phyloP scores from a whole-genome alignment of 2,888 invertebrate genomes.

The Pristionchus japonicus region DNA sequence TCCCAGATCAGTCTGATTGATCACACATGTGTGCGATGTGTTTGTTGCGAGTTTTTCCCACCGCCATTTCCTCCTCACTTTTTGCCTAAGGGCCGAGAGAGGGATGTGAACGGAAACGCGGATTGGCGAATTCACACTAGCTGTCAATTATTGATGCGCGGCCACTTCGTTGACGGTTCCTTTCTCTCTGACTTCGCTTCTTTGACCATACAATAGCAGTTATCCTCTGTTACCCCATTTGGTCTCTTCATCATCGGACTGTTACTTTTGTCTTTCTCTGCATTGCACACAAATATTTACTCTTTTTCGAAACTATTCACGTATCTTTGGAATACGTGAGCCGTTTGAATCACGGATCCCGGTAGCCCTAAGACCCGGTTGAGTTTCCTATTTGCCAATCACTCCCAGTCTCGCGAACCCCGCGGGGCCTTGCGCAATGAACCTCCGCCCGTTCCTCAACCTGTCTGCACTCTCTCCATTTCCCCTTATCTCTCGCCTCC shows the following conservation, averaged over 20 bases:
- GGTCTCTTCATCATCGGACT: too few relatives aligned
- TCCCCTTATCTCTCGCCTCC: neutral
- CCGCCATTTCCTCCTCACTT: slow-evolving; percentile 4
- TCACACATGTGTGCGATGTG: slow-evolving; percentile 25
- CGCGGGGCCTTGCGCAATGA: slow-evolving; percentile 9
- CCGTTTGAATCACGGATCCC: neutral
- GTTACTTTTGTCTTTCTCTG: too few relatives aligned
- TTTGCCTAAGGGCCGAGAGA: neutral
- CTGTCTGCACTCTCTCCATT: neutral
- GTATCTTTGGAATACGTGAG: too few relatives aligned
- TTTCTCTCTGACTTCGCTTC: neutral
- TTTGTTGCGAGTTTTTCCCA: slow-evolving; percentile 3
- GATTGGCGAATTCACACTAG: neutral
- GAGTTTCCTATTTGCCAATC: slow-evolving; percentile 12
- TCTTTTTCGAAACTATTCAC: too few relatives aligned
- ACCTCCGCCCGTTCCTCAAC: neutral
- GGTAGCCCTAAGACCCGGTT: neutral
- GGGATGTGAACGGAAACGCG: slow-evolving; percentile 6
- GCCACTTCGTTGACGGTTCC: neutral
- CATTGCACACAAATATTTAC: too few relatives aligned
- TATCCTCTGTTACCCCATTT: neutral
- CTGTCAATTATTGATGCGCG: slow-evolving; percentile 30
- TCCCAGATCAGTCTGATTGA: neutral
- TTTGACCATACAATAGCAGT: slow-evolving; percentile 6
- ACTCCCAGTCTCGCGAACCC: neutral